phyloP scores from a whole-genome alignment of 2,797 vertebrate genomes.

The Mus caroli region DNA sequence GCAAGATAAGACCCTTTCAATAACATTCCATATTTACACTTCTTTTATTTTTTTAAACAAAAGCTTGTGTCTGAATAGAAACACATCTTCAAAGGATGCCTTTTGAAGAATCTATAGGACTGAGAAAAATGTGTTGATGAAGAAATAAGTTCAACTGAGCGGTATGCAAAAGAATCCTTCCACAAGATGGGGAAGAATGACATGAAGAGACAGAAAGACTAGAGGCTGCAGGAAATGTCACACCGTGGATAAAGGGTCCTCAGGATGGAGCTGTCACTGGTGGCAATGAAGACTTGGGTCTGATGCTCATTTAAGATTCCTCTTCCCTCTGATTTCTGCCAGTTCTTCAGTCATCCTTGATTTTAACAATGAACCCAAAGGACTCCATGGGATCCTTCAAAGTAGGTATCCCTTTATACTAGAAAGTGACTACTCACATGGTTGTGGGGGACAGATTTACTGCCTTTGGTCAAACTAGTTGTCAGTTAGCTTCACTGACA shows the following conservation, averaged over 20 bases:
- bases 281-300: not conserved
- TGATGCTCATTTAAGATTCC: constrained; percentile 35
- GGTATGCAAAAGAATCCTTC: constrained; percentile 70
- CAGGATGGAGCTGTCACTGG: not conserved
- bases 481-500: constrained; percentile 38
- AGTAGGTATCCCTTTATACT: not conserved
- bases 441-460: not conserved
- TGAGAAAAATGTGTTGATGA: constrained; percentile 85
- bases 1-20: constrained; percentile 80
- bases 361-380: constrained; percentile 16
- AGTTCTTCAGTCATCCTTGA: not conserved
- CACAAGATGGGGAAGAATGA: constrained; percentile 82
- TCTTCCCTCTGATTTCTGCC: not conserved
- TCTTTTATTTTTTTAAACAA: constrained; percentile 85
- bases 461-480: constrained; percentile 59
- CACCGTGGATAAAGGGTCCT: not conserved
- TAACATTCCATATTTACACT: constrained; percentile 78
- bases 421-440: not conserved
- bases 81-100: constrained; percentile 81
- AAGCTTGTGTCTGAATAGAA: constrained; percentile 78
- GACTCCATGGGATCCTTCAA: not conserved
- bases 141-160: constrained; percentile 85
- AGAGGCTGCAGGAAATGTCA: constrained; percentile 45
- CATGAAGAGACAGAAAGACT: constrained; percentile 64
- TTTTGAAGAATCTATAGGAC: constrained; percentile 85